Evolutionary conservation across 2,888 invertebrate genomes (phyloP), one percentile per base, ranked within the genome.

Genomic region (Drosophila borealis): DNA sequence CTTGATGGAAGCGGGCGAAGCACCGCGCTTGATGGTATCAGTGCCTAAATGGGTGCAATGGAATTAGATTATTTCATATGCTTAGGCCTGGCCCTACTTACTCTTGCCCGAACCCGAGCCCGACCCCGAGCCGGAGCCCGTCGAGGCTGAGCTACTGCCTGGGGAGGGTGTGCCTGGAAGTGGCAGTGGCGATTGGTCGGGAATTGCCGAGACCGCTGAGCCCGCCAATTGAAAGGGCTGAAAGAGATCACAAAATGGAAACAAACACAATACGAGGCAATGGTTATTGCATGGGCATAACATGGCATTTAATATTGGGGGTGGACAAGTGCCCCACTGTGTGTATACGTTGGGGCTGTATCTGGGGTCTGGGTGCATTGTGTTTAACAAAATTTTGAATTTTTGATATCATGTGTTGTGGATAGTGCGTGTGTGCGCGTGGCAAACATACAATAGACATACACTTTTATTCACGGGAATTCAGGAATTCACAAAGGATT

Each of bases 81-180:
- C 13, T 13, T 0, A 9, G 39, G n/a, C 8, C 9, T 11, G 9
- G 8, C 5, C 10, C 1, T 19, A 82, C 86, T 90, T 81, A 91
- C 92, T 91, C 86, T 91, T 91, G 86, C 91, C 91, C 66, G 90
- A 90, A 46, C 91, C 96, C 84, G 96, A 96, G 84, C 81, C 81
- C 62, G 81, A 81, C 42, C 96, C 96, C 89, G 96, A 96, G 91
- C 96, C 96, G 84, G 95, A 96, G 91, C 96, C 96, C 90, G 96
- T 96, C 88, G 96, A 96, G 89, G 96, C 96, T 90, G 96, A 96
- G 93, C 96, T 95, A 94, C 95, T 96, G 95, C 96, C 96, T 95
- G 96, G 96, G 92, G 96, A 96, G 94, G 96, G 92, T 91, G 93
- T 96, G 94, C 96, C 96, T 90, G 96, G 94, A 92, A 93, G 92